Percentiles rank a stretch among this genome's conserved stretches.
Evolutionary conservation across 2,888 invertebrate genomes (phyloP).

Genomic region (Epicampocera succincta): DNA sequence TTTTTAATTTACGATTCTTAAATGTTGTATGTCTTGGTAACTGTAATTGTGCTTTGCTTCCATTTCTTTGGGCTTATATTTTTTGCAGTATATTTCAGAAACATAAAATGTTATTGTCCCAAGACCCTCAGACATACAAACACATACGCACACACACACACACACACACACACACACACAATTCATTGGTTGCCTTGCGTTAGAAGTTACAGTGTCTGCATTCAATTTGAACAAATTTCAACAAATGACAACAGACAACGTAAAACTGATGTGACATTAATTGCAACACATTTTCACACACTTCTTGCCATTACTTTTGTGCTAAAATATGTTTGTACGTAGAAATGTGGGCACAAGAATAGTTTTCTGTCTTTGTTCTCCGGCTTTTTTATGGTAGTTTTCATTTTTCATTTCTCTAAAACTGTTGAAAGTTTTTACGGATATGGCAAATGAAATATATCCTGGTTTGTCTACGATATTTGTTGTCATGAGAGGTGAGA

Average conservation of each 20-base stretch:
- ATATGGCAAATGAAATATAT: constrained; percentile 62
- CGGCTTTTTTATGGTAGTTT: constrained; percentile 10
- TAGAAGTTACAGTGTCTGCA: constrained; percentile 52
- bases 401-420: constrained; percentile 43
- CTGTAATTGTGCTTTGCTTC: constrained; percentile 2
- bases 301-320: constrained; percentile 45
- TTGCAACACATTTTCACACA: constrained; percentile 68
- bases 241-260: constrained; percentile 68
- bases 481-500: constrained; percentile 54
- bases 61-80: background rate
- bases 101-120: background rate
- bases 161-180: too few relatives aligned
- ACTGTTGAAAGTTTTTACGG: constrained; percentile 62
- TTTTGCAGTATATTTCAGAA: constrained; percentile 17
- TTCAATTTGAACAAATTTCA: constrained; percentile 70
- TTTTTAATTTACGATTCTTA: constrained; percentile 7
- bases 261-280: constrained; percentile 71
- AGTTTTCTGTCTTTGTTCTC: constrained; percentile 14
- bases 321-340: background rate
- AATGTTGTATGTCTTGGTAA: background rate
- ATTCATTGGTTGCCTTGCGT: constrained; percentile 32
- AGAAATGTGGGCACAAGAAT: background rate
- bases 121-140: background rate
- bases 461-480: constrained; percentile 48
- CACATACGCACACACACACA: too few relatives aligned